These are phyloP conservation scores for Elachura formosa DNA, from an alignment of 2,113 vertebrate species.

Conservation along the genomic window DNA sequence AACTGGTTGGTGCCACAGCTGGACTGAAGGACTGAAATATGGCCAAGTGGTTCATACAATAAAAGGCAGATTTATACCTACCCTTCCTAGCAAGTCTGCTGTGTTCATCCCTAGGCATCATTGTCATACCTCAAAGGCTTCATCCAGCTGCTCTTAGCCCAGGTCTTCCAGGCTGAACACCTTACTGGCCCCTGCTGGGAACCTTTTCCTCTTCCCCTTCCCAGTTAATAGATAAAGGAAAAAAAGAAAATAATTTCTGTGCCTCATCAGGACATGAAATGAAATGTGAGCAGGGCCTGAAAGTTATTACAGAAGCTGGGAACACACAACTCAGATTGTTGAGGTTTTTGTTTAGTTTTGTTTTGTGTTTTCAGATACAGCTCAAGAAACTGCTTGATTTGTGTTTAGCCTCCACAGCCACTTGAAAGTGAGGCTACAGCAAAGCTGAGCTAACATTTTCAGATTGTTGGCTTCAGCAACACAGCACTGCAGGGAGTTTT, in stretches of 20 bases:
- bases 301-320: neutral
- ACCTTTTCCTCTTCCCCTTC: neutral
- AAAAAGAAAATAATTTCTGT: neutral
- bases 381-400: neutral
- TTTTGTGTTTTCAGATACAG: neutral
- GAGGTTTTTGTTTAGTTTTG: neutral
- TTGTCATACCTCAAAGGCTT: neutral
- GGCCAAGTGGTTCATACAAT: neutral
- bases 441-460: neutral
- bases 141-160: neutral
- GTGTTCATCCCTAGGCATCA: neutral
- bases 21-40: neutral
- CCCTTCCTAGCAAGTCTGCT: neutral
- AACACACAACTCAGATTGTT: neutral
- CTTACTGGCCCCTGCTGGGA: neutral
- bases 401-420: neutral
- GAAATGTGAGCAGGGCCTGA: neutral
- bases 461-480: neutral
- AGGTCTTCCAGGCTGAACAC: neutral
- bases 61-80: neutral
- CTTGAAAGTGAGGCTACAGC: neutral
- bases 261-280: neutral
- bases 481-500: conserved; percentile 7
- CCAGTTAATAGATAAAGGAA: neutral
- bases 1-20: neutral